Evolutionary conservation across 2,113 vertebrate genomes (phyloP).

Genomic region (Oreotragus oreotragus): DNA sequence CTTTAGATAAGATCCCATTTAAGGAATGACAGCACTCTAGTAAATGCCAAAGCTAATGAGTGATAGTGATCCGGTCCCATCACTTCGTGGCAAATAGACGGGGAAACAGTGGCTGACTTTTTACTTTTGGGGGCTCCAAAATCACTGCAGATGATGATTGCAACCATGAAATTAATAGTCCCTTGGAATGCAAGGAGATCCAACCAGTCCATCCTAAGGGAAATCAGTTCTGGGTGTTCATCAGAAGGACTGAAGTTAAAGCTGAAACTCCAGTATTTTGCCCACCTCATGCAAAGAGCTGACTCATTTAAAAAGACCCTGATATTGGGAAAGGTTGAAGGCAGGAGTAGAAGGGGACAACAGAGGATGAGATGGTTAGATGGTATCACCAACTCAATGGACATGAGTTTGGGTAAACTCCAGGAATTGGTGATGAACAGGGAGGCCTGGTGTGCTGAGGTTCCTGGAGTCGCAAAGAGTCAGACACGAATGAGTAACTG

Average conservation of each 20-base stretch:
- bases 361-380: not conserved
- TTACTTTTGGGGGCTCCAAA: not conserved
- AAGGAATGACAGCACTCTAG: not conserved
- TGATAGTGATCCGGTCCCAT: not conserved
- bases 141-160: not conserved
- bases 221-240: not conserved
- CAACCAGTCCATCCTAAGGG: not conserved
- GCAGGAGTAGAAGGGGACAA: not conserved
- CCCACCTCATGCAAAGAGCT: not conserved
- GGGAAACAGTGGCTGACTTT: not conserved
- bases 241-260: not conserved
- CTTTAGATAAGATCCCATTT: not conserved
- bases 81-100: not conserved
- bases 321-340: not conserved
- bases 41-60: not conserved
- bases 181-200: not conserved
- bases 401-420: not conserved
- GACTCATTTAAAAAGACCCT: not conserved
- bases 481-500: accelerated
- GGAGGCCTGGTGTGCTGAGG: not conserved
- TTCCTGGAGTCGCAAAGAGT: not conserved
- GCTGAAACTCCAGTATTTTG: not conserved
- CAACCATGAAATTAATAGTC: not conserved
- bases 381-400: not conserved
- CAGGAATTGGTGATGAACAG: not conserved